Percentiles rank a stretch among this genome's conserved stretches.
These are phyloP conservation scores for Watsonalla binaria DNA, from an alignment of 2,888 invertebrate species.

Conservation along the genomic window DNA sequence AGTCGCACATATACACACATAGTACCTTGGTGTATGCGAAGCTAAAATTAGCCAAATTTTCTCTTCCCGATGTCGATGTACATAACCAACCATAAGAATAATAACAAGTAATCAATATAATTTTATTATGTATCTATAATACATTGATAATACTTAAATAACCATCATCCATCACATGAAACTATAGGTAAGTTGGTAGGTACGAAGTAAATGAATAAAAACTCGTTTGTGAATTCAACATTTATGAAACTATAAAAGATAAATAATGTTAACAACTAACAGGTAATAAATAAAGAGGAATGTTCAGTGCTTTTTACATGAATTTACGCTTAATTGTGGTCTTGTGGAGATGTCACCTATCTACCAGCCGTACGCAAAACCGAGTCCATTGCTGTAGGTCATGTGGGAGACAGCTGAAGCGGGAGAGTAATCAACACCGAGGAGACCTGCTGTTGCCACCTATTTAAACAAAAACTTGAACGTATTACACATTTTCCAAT, in stretches of 20 bases:
- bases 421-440: slow-evolving; percentile 80
- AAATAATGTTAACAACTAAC: slow-evolving; percentile 53
- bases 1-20: too few species aligned
- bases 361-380: slow-evolving; percentile 78
- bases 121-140: too few species aligned
- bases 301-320: slow-evolving; percentile 38
- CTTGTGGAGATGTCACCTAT: slow-evolving; percentile 5
- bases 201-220: background rate
- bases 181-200: too few species aligned
- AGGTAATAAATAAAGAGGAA: slow-evolving; percentile 72
- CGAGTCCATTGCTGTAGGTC: slow-evolving; percentile 77
- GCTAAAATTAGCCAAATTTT: too few species aligned
- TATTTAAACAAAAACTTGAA: slow-evolving; percentile 23
- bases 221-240: slow-evolving; percentile 11
- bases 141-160: too few species aligned
- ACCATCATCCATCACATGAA: too few species aligned
- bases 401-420: slow-evolving; percentile 81
- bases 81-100: too few species aligned
- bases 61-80: too few species aligned
- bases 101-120: too few species aligned
- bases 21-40: too few species aligned
- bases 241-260: slow-evolving; percentile 16
- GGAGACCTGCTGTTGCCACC: slow-evolving; percentile 70
- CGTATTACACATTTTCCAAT: background rate
- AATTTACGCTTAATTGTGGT: slow-evolving; percentile 15